Evolutionary conservation across 2,113 vertebrate species (phyloP), one percentile per base, ranked within the genome.

Genomic region (Eonycteris spelaea): DNA sequence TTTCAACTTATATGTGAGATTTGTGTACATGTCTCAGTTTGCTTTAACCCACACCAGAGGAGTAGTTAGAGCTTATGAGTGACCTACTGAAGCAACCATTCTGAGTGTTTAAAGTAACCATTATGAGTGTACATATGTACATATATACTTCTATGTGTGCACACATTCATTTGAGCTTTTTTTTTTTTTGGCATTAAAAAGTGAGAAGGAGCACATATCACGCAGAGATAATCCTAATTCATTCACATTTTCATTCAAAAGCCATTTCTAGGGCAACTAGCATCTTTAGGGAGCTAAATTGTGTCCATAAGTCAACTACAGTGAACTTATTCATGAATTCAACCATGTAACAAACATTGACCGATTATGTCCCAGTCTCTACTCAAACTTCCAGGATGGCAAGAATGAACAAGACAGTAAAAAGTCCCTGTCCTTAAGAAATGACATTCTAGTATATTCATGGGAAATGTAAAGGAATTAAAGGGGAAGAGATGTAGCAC

Each of bases 41-140:
- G 95, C 68, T 98, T 98, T 98, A 95, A 97, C 92, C 96, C 96
- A 74, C 59, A 90, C 77, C 91, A 95, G 95, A 97, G 28, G 90
- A 51, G 38, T 96, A 15, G n/a, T 97, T 97, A 74, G 33, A 82
- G 43, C 28, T 90, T 43, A 78, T 88, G 75, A 94, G 40, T 94
- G 67, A 90, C 15, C 61, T 35, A 30, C 53, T 87, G 94, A 92
- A 96, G 48, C 33, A 86, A 67, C 79, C 6, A 22, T 55, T 93
- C 85, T 53, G 48, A 67, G 22, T 70, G 18, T 89, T 85, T 78
- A 35, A 78, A 94, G 45, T 35, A 91, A 59, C 68, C 6, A 26
- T 55, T 93, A 87, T 51, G 38, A 63, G 14, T 86, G 13, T 87
- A 63, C 74, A n/a, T 57, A 86, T 86, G 13, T 87, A 63, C 74